phyloP scores from a whole-genome alignment of 2,888 invertebrate genomes.

The Orchestes rusci region DNA sequence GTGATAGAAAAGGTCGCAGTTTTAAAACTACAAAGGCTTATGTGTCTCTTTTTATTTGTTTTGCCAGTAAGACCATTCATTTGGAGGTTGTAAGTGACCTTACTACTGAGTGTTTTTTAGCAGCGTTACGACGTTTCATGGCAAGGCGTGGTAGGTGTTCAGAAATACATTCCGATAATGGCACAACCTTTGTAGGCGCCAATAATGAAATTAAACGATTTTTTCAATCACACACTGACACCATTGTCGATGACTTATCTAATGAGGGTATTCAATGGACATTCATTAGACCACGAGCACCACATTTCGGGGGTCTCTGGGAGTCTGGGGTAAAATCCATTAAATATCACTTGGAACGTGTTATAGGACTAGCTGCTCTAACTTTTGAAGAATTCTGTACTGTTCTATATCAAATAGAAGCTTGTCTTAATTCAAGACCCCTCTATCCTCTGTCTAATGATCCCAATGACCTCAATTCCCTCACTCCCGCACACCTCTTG shows the following conservation, averaged over 20 bases:
- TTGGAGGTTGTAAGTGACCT: constrained; percentile 4
- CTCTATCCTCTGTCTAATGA: constrained; percentile 9
- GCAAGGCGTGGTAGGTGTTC: constrained; percentile 7
- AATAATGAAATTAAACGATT: constrained; percentile 5
- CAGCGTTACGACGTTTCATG: constrained; percentile 5
- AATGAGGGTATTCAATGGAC: constrained; percentile 12
- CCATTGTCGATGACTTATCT: constrained; percentile 1
- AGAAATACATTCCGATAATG: constrained; percentile 8
- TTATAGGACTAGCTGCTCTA: constrained; percentile 5
- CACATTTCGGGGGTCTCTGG: constrained; percentile 14
- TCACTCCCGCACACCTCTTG: constrained; percentile 12
- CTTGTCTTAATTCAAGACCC: constrained; percentile 10
- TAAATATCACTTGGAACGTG: constrained; percentile 13
- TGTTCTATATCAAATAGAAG: constrained; percentile 11
- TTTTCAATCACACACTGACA: background rate
- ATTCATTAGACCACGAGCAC: constrained; percentile 8
- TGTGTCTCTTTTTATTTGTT: constrained; percentile 10
- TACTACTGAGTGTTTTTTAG: constrained; percentile 10
- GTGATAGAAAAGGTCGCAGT: constrained; percentile 3
- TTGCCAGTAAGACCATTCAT: constrained; percentile 5
- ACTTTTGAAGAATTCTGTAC: constrained; percentile 15
- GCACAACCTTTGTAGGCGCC: constrained; percentile 9
- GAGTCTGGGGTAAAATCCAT: constrained; percentile 11
- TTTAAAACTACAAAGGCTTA: constrained; percentile 6
- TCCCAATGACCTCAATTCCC: constrained; percentile 5